A percentile compares a stretch with the other conserved stretches of the same genome.
phyloP scores from a whole-genome alignment of 2,888 invertebrate genomes.

The Leptinotarsa rubiginosa region DNA sequence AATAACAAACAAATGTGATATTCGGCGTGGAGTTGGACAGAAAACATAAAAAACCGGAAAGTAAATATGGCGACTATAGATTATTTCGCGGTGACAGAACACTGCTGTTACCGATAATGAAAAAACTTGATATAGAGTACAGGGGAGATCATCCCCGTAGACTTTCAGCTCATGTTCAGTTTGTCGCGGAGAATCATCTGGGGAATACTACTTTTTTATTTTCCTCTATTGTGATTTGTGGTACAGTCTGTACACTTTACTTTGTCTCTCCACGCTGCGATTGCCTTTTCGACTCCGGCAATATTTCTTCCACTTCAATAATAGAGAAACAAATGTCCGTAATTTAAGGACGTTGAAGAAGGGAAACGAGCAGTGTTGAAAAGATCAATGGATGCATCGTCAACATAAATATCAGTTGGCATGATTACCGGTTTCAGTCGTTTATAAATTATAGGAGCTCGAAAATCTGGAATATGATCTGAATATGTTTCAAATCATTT shows the following conservation, averaged over 20 bases:
- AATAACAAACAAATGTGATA: conserved; percentile 8
- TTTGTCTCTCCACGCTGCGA: conserved; percentile 41
- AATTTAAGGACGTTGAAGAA: conserved; percentile 26
- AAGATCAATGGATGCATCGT: conserved; percentile 23
- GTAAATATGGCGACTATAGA: conserved; percentile 55
- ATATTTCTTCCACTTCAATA: conserved; percentile 35
- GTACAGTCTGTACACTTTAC: conserved; percentile 42
- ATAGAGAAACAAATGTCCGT: conserved; percentile 35
- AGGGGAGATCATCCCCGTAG: conserved; percentile 43
- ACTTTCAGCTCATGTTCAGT: conserved; percentile 45
- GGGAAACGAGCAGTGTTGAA: conserved; percentile 21
- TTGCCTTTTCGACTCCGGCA: conserved; percentile 45
- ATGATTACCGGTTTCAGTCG: no score
- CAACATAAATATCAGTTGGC: not conserved
- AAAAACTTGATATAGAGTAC: conserved; percentile 53
- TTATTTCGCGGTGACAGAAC: conserved; percentile 56
- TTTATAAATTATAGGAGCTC: no score
- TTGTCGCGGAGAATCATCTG: conserved; percentile 45
- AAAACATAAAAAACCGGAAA: conserved; percentile 36
- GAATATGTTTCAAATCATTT: no score
- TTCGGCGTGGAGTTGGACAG: conserved; percentile 2
- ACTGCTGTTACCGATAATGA: conserved; percentile 60
- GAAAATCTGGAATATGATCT: no score
- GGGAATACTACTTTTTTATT: conserved; percentile 57
- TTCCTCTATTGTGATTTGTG: conserved; percentile 56